A percentile compares a stretch with the other conserved stretches of the same genome.
Evolutionary conservation across 2,797 vertebrate genomes (phyloP).

Genomic region (Rhabdomys pumilio): DNA sequence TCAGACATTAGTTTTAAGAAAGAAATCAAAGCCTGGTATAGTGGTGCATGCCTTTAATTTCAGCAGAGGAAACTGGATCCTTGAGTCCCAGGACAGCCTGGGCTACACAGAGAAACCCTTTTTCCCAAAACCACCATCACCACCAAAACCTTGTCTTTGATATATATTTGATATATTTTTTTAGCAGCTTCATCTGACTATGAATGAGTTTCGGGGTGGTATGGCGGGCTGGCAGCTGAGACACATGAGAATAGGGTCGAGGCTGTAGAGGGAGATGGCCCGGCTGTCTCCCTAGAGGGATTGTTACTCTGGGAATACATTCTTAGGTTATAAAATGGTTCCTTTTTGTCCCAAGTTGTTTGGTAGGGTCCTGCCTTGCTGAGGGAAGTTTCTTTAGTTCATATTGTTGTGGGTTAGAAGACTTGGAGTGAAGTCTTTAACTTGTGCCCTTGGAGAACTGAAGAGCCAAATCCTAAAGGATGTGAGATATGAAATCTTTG

Average conservation of each 20-base stretch:
- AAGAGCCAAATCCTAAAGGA: not conserved
- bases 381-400: slow-evolving; percentile 19
- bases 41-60: not conserved
- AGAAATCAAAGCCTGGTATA: not conserved
- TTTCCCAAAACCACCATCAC: not conserved
- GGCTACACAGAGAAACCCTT: not conserved
- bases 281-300: not conserved
- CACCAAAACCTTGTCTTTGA: not conserved
- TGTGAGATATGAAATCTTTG: not conserved
- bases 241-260: not conserved
- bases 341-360: not conserved
- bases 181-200: slow-evolving; percentile 26
- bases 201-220: not conserved
- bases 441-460: not conserved
- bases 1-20: not conserved
- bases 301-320: not conserved
- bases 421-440: not conserved
- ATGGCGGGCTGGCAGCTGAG: not conserved
- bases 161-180: not conserved
- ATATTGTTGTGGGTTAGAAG: slow-evolving; percentile 23
- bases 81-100: not conserved
- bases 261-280: not conserved
- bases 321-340: slow-evolving; percentile 6
- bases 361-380: slow-evolving; percentile 2
- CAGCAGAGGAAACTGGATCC: not conserved